Evolutionary conservation across 1,140 invertebrate species (phyloP).

Genomic region (Saccostrea cuccullata): DNA sequence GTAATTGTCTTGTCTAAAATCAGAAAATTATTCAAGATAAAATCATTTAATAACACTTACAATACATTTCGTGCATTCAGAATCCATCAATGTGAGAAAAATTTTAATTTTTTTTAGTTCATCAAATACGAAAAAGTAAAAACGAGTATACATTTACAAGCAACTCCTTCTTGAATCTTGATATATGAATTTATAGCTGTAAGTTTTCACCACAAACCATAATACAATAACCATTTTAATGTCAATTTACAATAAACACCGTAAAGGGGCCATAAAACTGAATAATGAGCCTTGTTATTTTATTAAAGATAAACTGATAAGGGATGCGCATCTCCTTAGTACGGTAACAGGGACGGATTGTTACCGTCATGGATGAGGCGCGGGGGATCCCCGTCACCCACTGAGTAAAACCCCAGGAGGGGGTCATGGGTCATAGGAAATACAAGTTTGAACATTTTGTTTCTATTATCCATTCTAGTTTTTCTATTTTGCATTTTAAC

Average conservation of each 20-base stretch:
- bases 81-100: not conserved
- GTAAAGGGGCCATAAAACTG: not conserved
- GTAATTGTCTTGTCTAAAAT: not conserved
- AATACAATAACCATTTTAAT: not conserved
- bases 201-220: not conserved
- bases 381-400: not conserved
- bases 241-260: not conserved
- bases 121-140: not conserved
- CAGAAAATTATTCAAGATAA: not conserved
- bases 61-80: not conserved
- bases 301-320: slow-evolving; percentile 4
- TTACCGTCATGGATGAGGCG: not conserved
- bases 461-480: not conserved
- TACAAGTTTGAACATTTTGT: not conserved
- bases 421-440: not conserved
- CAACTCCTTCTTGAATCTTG: not conserved
- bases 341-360: not conserved
- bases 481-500: not conserved
- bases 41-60: not conserved
- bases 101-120: not conserved
- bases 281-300: not conserved
- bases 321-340: not conserved
- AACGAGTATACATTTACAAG: not conserved
- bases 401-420: not conserved
- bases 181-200: not conserved